Percentiles rank a stretch among this genome's conserved stretches.
Evolutionary conservation across 2,113 vertebrate genomes (phyloP).

Genomic region (Peromyscus leucopus): DNA sequence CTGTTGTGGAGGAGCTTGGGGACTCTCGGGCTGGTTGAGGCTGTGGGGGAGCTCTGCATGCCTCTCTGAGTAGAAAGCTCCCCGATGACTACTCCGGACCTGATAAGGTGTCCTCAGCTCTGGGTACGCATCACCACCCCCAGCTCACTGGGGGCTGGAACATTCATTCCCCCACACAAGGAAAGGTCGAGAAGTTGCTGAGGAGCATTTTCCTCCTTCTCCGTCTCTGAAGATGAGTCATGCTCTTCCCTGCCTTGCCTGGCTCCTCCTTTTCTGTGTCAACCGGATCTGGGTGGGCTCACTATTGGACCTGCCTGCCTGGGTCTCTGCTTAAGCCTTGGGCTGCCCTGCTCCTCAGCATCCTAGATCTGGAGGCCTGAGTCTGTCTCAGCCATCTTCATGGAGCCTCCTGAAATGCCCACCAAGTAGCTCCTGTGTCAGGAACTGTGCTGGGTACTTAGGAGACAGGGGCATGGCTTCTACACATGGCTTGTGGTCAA

Average conservation of each 20-base stretch:
- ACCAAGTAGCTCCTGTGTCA: accelerated
- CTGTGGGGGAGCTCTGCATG: background rate
- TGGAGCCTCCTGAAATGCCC: background rate
- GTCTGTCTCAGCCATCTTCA: background rate
- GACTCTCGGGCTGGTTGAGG: background rate
- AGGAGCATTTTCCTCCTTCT: background rate
- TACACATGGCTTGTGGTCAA: background rate
- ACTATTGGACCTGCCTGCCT: background rate
- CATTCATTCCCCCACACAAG: background rate
- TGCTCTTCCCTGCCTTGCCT: background rate
- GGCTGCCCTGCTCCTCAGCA: background rate
- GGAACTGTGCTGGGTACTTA: background rate
- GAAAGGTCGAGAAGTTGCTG: conserved; percentile 62
- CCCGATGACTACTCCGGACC: background rate
- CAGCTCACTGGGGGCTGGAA: background rate
- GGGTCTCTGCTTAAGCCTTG: background rate
- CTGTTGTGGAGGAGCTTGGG: background rate
- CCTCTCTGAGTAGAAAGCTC: background rate
- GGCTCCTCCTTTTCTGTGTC: background rate
- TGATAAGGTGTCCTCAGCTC: background rate
- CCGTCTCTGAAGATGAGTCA: conserved; percentile 63
- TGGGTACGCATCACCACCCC: background rate
- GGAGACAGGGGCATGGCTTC: background rate
- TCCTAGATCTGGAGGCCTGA: background rate
- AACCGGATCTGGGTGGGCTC: background rate